These are phyloP conservation scores for Microtus pennsylvanicus DNA, from an alignment of 2,113 vertebrate species.

Conservation along the genomic window DNA sequence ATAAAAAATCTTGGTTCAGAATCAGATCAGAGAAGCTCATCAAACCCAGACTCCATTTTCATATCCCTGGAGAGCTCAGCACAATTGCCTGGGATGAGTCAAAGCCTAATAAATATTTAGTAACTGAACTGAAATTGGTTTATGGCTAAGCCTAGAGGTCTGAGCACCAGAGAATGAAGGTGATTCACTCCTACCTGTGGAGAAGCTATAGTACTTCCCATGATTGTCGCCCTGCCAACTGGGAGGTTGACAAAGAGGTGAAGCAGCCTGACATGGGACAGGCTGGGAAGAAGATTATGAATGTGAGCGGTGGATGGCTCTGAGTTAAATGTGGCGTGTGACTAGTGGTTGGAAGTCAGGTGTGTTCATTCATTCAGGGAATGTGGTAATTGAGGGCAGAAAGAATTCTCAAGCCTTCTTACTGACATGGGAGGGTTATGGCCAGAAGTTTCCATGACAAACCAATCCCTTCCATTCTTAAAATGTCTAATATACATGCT, in stretches of 20 bases:
- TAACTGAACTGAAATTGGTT: constrained; percentile 41
- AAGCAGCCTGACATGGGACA: neutral
- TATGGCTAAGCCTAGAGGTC: constrained; percentile 10
- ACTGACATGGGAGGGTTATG: rapidly evolving
- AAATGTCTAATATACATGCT: neutral
- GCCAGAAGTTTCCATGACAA: neutral
- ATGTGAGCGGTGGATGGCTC: neutral
- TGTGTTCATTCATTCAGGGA: too few relatives aligned
- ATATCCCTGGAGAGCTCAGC: neutral
- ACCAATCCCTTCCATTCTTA: neutral
- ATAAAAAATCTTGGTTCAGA: constrained; percentile 19
- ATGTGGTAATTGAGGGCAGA: neutral
- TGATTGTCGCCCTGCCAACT: neutral
- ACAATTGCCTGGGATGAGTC: neutral
- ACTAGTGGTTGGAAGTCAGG: neutral
- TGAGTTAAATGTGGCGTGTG: neutral
- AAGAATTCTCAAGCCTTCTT: neutral
- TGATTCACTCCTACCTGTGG: neutral
- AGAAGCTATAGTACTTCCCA: neutral
- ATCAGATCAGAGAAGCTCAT: constrained; percentile 9
- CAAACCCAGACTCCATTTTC: constrained; percentile 9
- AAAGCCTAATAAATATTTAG: constrained; percentile 41
- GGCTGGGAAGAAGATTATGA: neutral
- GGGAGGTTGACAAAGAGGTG: neutral
- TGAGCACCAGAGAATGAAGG: constrained; percentile 28